These are phyloP conservation scores for Epirrita christyi DNA, from an alignment of 2,888 invertebrate species.

Conservation along the genomic window DNA sequence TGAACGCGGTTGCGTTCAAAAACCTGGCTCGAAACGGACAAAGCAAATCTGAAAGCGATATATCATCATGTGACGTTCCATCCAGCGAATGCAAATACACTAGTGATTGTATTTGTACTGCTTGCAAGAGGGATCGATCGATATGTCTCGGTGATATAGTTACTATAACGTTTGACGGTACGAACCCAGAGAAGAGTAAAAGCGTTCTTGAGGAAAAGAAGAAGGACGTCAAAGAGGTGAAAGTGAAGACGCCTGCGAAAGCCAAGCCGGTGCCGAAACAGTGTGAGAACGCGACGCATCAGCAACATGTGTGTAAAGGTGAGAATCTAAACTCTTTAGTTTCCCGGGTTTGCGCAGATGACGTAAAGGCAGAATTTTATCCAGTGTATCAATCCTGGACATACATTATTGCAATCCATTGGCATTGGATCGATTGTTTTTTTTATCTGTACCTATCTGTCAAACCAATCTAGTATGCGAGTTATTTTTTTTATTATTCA, in stretches of 20 bases:
- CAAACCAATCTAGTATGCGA: no score
- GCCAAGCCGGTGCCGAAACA: slow-evolving; percentile 60
- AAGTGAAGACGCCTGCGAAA: slow-evolving; percentile 48
- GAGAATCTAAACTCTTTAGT: slow-evolving; percentile 25
- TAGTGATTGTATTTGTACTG: slow-evolving; percentile 66
- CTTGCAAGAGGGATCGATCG: slow-evolving; percentile 59
- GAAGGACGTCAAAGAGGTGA: slow-evolving; percentile 38
- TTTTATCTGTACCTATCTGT: no score
- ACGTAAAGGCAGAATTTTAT: no score
- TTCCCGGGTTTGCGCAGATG: background rate
- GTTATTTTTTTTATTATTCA: no score
- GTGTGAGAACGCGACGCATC: slow-evolving; percentile 71
- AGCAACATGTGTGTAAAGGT: slow-evolving; percentile 80
- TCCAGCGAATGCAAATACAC: slow-evolving; percentile 76
- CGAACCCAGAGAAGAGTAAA: slow-evolving; percentile 42
- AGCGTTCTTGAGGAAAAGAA: slow-evolving; percentile 51
- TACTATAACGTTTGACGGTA: slow-evolving; percentile 62
- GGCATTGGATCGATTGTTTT: no score
- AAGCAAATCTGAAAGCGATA: slow-evolving; percentile 68
- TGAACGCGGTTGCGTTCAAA: slow-evolving; percentile 72
- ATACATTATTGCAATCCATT: no score
- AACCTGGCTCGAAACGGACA: slow-evolving; percentile 67
- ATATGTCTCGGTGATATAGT: slow-evolving; percentile 62
- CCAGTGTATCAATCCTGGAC: no score
- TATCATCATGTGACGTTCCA: slow-evolving; percentile 63